These are phyloP conservation scores for Corvus cornix DNA, from an alignment of 2,113 vertebrate species.

Conservation along the genomic window DNA sequence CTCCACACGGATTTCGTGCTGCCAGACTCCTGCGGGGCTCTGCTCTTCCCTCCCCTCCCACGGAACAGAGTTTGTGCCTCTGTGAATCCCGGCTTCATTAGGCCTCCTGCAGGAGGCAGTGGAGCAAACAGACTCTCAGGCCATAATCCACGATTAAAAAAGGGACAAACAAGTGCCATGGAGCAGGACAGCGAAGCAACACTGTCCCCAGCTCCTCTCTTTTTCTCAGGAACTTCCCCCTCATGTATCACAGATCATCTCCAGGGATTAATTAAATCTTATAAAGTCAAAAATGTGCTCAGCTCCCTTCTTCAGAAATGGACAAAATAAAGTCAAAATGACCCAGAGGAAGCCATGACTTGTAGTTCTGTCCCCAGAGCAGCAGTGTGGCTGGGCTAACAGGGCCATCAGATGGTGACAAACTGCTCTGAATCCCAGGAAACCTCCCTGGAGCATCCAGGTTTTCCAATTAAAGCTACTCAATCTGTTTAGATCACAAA, in stretches of 20 bases:
- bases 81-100: not conserved
- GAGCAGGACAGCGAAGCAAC: not conserved
- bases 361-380: not conserved
- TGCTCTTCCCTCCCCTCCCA: not conserved
- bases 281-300: not conserved
- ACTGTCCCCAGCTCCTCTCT: not conserved
- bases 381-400: not conserved
- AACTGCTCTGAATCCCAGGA: not conserved
- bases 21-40: not conserved
- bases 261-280: not conserved
- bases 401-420: not conserved
- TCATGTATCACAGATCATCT: not conserved
- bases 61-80: not conserved
- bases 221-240: not conserved
- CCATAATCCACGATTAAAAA: not conserved
- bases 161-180: not conserved
- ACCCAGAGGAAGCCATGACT: not conserved
- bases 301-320: not conserved
- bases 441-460: not conserved
- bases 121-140: not conserved
- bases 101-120: not conserved
- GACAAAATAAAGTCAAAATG: not conserved
- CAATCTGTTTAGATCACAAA: fast-evolving
- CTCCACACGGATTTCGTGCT: not conserved
- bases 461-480: not conserved